These are phyloP conservation scores for Gymnocephalus cernua DNA, from an alignment of 2,113 vertebrate species.

Conservation along the genomic window DNA sequence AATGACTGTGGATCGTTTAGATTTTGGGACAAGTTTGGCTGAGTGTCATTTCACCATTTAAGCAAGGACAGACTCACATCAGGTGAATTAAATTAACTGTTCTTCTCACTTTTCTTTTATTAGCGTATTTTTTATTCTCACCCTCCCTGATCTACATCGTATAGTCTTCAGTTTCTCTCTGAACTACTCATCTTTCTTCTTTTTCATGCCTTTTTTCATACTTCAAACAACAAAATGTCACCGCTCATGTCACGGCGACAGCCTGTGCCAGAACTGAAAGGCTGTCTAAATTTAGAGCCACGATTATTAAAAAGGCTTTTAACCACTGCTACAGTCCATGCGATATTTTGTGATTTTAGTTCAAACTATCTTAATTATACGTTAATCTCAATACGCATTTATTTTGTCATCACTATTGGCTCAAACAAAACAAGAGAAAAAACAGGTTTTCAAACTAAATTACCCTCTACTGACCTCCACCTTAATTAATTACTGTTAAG, in stretches of 20 bases:
- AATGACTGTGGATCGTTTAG: not conserved
- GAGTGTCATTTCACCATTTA: not conserved
- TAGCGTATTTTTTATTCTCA: not conserved
- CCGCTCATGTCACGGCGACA: not conserved
- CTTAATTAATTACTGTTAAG: not conserved
- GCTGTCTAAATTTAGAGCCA: not conserved
- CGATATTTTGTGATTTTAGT: not conserved
- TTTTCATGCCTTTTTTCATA: not conserved
- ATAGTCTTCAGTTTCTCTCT: not conserved
- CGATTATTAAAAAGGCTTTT: not conserved
- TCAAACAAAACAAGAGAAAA: not conserved
- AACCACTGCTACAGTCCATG: not conserved
- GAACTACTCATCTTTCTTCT: not conserved
- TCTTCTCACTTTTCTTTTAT: too few species aligned
- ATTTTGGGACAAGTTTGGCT: too few species aligned
- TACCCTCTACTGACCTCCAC: not conserved
- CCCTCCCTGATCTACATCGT: not conserved
- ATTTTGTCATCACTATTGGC: not conserved
- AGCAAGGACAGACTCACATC: not conserved
- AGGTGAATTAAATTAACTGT: conserved; percentile 2
- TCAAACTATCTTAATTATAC: not conserved
- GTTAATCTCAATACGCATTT: too few species aligned
- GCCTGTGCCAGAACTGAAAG: not conserved
- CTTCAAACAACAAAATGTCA: conserved; percentile 16
- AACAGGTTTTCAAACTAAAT: too few species aligned